phyloP scores from a whole-genome alignment of 2,888 invertebrate genomes.

The Cheilosia pagana region DNA sequence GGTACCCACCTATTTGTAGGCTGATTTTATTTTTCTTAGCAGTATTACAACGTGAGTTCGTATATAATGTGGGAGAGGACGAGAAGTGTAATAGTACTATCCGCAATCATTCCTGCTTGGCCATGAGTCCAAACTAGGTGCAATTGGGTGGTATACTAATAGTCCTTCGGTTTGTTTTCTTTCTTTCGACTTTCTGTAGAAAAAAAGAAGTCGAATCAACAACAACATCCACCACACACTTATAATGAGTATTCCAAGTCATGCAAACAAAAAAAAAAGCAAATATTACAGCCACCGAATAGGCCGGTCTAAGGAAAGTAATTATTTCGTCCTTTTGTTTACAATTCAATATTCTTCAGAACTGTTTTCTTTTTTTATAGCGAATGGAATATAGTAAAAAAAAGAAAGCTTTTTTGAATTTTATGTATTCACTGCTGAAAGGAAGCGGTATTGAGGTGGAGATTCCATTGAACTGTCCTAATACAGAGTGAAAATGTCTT shows the following conservation, averaged over 20 bases:
- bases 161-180: constrained; percentile 42
- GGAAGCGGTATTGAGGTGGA: neutral
- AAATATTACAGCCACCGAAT: constrained; percentile 23
- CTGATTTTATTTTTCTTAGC: constrained; percentile 33
- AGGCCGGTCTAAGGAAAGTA: constrained; percentile 63
- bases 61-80: neutral
- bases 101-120: constrained; percentile 13
- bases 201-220: constrained; percentile 9
- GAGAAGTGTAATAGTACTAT: constrained; percentile 34
- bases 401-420: constrained; percentile 26
- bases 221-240: constrained; percentile 28
- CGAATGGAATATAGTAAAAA: constrained; percentile 34
- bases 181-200: constrained; percentile 18
- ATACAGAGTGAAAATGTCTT: constrained; percentile 65
- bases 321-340: constrained; percentile 74
- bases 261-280: constrained; percentile 5
- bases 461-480: constrained; percentile 66
- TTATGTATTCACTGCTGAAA: constrained; percentile 28
- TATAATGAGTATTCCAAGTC: constrained; percentile 5
- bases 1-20: neutral
- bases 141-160: constrained; percentile 11
- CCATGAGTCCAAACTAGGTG: too few species aligned
- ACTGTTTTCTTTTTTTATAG: neutral
- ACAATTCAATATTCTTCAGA: constrained; percentile 62
- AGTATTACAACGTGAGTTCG: constrained; percentile 27